A percentile compares a stretch with the other conserved stretches of the same genome.
Evolutionary conservation across 2,888 invertebrate genomes (phyloP).

Genomic region (Heliconius aoede): DNA sequence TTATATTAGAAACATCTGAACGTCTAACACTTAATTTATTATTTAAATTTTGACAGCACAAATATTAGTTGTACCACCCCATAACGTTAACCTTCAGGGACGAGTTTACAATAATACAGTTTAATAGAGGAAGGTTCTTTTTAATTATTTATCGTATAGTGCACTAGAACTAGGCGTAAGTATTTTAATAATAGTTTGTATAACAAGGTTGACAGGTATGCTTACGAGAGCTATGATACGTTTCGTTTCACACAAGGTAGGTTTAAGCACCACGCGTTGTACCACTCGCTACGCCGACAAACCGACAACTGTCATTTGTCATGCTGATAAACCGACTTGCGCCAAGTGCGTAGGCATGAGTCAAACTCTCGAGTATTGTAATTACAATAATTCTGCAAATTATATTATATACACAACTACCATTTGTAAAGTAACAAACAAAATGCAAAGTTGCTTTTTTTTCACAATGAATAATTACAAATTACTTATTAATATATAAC

Average conservation of each 20-base stretch:
- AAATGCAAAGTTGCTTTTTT: background rate
- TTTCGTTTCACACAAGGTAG: conserved; percentile 64
- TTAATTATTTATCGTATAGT: conserved; percentile 17
- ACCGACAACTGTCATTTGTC: conserved; percentile 76
- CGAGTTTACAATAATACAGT: conserved; percentile 30
- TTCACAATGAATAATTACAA: background rate
- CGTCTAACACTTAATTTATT: conserved; percentile 55
- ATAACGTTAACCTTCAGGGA: conserved; percentile 50
- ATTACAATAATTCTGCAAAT: conserved; percentile 18
- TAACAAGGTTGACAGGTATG: conserved; percentile 47
- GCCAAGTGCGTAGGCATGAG: conserved; percentile 57
- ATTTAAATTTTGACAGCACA: conserved; percentile 61
- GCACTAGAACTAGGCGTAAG: conserved; percentile 31
- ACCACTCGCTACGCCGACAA: conserved; percentile 66
- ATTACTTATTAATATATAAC: too few species aligned
- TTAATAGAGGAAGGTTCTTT: background rate
- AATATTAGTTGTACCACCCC: conserved; percentile 63
- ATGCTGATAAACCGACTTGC: conserved; percentile 58
- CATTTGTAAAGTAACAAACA: background rate
- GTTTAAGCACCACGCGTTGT: conserved; percentile 49
- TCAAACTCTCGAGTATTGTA: conserved; percentile 43
- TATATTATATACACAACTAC: background rate
- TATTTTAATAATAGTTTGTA: conserved; percentile 41
- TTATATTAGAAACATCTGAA: conserved; percentile 65
- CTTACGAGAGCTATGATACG: conserved; percentile 54